Percentiles rank a stretch among this genome's conserved stretches.
Conservation (phyloP, 1,140 invertebrate species). For the Meloidogyne floridensis region DNA sequence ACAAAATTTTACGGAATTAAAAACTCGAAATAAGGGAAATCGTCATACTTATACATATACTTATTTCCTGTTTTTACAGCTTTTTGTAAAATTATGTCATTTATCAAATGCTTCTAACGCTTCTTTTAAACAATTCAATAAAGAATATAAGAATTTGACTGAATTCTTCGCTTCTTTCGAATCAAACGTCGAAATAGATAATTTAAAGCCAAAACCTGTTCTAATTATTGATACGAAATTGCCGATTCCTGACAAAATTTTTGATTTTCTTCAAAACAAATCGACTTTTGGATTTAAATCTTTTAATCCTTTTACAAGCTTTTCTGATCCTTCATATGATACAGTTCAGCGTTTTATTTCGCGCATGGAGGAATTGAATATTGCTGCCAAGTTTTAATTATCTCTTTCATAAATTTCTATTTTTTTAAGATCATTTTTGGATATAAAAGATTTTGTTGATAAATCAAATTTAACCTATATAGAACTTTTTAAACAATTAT, state of each 20-base stretch:
- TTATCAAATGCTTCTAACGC: not conserved
- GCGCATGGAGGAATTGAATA: constrained; percentile 38
- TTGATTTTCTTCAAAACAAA: not conserved
- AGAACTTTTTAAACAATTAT: constrained; percentile 35
- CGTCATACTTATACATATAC: too few species aligned
- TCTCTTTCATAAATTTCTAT: constrained; percentile 4
- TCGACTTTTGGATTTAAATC: not conserved
- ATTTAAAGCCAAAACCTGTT: constrained; percentile 14
- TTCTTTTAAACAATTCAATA: not conserved
- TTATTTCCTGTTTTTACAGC: not conserved
- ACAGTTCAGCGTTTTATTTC: constrained; percentile 27
- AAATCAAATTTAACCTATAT: constrained; percentile 34
- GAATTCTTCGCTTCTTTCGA: constrained; percentile 14
- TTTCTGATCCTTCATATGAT: not conserved
- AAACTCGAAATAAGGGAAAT: too few species aligned
- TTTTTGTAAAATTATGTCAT: constrained; percentile 24
- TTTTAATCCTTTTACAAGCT: constrained; percentile 24
- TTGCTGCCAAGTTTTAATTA: constrained; percentile 28
- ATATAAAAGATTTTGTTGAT: constrained; percentile 42
- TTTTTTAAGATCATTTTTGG: constrained; percentile 41
- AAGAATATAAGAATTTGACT: not conserved
- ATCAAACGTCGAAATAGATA: not conserved
- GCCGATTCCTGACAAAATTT: constrained; percentile 21
- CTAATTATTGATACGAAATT: not conserved
- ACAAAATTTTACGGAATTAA: too few species aligned